Evolutionary conservation across 2,888 invertebrate species (phyloP), one percentile per base, ranked within the genome.

Genomic region (Aelia acuminata): DNA sequence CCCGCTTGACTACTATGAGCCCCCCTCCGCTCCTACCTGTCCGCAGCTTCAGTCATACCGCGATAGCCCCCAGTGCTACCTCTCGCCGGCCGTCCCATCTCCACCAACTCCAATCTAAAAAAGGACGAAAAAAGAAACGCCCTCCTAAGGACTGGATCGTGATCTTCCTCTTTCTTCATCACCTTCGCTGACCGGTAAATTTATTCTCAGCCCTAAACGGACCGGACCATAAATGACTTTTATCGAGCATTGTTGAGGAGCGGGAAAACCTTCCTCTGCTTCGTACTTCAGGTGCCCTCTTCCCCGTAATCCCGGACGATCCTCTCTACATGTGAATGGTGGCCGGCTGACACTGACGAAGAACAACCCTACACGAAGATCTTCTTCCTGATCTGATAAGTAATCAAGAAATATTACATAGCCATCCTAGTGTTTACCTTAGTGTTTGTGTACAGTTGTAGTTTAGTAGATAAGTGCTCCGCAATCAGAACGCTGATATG

Each of bases 111-210:
- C 53, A 85, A 85, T 20, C 39, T 75, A 85, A 85, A 85, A 53
- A 85, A 48, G 31, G n/a, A 53, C 35, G 49, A 80, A 43, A 57
- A 57, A 85, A 85, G 85, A 85, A 85, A 85, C 10, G 18, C 31
- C 85, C 5, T 35, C 53, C 49, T 85, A 57, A 85, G 85, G 85
- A 85, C 85, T 35, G 85, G 85, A 85, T 85, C 85, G 85, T 85
- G 85, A 85, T 85, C 85, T 53, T n/a, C n/a, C 85, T 85, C 85
- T 85, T 85, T 85, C 85, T 85, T 85, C 85, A 85, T 85, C n/a
- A n/a, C 35, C 85, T 85, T 31, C 85, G 63, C 49, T 57, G 57
- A 8, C 39, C 53, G 39, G 13, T 53, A 57, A 85, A 85, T 85
- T 85, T 85, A 85, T 85, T 85, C 85, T 31, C 31, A 35, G 50